Percentiles rank a stretch among this genome's conserved stretches.
phyloP scores from a whole-genome alignment of 2,888 invertebrate genomes.

The Herminia tarsipennalis region DNA sequence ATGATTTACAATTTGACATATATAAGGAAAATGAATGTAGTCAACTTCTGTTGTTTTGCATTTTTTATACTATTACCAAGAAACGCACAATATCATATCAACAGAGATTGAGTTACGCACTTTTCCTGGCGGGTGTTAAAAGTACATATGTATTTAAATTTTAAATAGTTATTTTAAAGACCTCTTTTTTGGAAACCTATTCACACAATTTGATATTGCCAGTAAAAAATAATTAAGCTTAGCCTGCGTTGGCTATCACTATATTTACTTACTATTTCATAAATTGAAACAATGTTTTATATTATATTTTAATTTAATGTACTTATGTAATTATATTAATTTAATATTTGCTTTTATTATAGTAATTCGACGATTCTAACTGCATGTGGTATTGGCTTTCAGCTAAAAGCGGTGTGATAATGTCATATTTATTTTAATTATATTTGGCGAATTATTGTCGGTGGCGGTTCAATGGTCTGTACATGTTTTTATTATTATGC shows the following conservation, averaged over 20 bases:
- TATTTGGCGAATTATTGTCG: conserved; percentile 4
- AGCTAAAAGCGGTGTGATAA: conserved; percentile 45
- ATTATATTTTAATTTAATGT: no score
- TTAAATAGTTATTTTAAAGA: no score
- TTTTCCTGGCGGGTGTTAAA: no score
- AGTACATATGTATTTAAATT: no score
- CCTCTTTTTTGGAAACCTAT: conserved; percentile 13
- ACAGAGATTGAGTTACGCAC: no score
- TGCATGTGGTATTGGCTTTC: conserved; percentile 52
- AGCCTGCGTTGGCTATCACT: conserved; percentile 8
- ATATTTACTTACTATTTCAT: conserved; percentile 9
- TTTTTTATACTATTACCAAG: no score
- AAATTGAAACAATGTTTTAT: no score
- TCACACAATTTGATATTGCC: not conserved
- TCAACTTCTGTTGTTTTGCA: no score
- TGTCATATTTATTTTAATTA: conserved; percentile 14
- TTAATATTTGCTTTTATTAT: conserved; percentile 19
- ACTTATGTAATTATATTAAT: conserved; percentile 3
- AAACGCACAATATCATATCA: no score
- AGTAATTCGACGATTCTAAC: conserved; percentile 38
- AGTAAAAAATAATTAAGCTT: conserved; percentile 1
- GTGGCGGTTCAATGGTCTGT: conserved; percentile 10
- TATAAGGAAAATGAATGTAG: no score
- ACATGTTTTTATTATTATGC: no score
- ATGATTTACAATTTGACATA: no score